These are phyloP conservation scores for Thermophis baileyi DNA, from an alignment of 2,113 vertebrate genomes.

Conservation along the genomic window DNA sequence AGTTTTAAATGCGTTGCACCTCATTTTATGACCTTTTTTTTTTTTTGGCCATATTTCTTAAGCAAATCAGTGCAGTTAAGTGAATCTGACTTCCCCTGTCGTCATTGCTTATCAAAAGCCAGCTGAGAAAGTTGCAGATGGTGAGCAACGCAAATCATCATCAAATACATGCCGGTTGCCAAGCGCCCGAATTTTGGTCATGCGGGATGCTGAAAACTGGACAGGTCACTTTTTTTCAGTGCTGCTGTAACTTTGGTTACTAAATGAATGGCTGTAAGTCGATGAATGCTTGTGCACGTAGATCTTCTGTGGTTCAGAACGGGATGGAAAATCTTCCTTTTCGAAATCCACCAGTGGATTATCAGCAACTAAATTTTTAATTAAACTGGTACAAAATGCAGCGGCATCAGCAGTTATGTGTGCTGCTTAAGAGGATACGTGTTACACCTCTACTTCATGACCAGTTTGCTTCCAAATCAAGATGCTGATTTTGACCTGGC, in stretches of 20 bases:
- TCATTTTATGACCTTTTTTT: neutral
- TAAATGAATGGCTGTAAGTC: neutral
- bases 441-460: neutral
- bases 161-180: neutral
- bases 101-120: neutral
- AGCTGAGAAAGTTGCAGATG: neutral
- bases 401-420: neutral
- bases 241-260: neutral
- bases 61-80: neutral
- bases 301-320: neutral
- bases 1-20: neutral
- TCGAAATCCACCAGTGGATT: neutral
- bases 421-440: neutral
- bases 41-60: neutral
- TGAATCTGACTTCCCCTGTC: neutral
- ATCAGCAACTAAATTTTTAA: neutral
- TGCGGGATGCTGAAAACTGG: neutral
- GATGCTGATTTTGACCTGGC: neutral
- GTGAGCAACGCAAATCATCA: neutral
- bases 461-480: neutral
- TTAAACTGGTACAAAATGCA: neutral
- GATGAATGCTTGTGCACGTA: neutral
- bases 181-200: neutral
- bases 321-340: neutral
- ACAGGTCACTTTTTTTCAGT: neutral